These are phyloP conservation scores for Lepilemur septentrionalis DNA, from an alignment of 2,797 vertebrate species.

Conservation along the genomic window DNA sequence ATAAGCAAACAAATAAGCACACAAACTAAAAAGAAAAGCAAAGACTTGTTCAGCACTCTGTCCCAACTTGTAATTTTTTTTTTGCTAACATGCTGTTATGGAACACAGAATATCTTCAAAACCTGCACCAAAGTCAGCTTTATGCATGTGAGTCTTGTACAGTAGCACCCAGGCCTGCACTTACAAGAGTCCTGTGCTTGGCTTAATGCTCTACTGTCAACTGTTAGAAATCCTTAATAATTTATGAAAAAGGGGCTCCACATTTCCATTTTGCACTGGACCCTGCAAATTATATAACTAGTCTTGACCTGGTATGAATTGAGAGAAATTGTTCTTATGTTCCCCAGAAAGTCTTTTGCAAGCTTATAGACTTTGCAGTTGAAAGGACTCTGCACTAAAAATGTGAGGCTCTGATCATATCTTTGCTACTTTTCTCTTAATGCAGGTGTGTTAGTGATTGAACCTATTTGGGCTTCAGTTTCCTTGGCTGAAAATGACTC, in stretches of 20 bases:
- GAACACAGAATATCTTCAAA: conserved; percentile 4
- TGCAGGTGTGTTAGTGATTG: neutral
- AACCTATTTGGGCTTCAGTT: neutral
- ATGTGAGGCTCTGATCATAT: neutral
- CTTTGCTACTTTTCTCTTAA: neutral
- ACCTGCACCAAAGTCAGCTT: neutral
- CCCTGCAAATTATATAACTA: neutral
- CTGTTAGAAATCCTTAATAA: neutral
- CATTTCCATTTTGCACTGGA: neutral
- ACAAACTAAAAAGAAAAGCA: neutral
- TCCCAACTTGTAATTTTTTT: neutral
- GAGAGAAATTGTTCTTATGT: neutral
- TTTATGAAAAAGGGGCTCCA: neutral
- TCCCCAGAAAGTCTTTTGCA: neutral
- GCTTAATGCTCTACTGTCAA: neutral
- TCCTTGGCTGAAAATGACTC: neutral
- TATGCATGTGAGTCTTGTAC: fast-evolving
- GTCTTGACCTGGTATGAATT: neutral
- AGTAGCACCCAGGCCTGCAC: neutral
- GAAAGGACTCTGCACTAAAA: neutral
- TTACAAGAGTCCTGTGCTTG: neutral
- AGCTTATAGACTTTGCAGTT: neutral
- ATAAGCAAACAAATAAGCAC: neutral
- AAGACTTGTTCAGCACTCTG: neutral
- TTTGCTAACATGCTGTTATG: neutral